Evolutionary conservation across 1,140 invertebrate species (phyloP), one percentile per base, ranked within the genome.

Genomic region (Phymorhynchus buccinoides): DNA sequence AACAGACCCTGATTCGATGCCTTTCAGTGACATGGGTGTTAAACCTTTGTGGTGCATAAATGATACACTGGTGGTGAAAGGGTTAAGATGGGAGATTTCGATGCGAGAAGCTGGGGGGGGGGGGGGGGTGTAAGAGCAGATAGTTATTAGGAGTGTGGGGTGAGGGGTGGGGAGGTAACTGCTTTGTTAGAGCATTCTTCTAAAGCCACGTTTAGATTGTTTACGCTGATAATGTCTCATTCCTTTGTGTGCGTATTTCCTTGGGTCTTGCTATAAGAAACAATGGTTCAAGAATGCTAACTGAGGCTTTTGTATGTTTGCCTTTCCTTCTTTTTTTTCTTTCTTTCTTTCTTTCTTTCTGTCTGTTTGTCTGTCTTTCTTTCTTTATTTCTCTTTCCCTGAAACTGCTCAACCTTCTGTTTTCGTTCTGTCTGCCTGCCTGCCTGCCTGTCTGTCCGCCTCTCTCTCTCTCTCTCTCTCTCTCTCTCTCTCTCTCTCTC

Each of bases 341-440:
- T 73, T 78, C 42, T 78, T 35, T 44, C 42, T 78, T n/a, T 78
- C 75, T 78, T n/a, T 68, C 62, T 30, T 27, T 27, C 30, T 68
- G 7, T 68, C 22, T 68, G 14, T 68, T 18, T 52, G 7, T 27
- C 62, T 68, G 18, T 68, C 62, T 68, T n/a, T 68, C 62, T 68
- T n/a, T 4, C 62, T 4, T n/a, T 14, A 68, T 27, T n/a, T 27
- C 62, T 68, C 0, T 68, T 30, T 68, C 62, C 22, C 12, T 18
- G 12, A 14, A 52, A 14, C 48, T 2, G 48, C 48, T 52, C 48
- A 9, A 52, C 12, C 12, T 0, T n/a, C n/a, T n/a, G n/a, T n/a
- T n/a, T 18, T 18, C 48, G 12, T 18, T 27, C 62, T 22, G 7
- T 68, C 62, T 68, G 18, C 30, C 62, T 68, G 22, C n/a, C 14